Percentiles rank a stretch among this genome's conserved stretches.
Evolutionary conservation across 2,797 vertebrate genomes (phyloP).

Genomic region (Alca torda): DNA sequence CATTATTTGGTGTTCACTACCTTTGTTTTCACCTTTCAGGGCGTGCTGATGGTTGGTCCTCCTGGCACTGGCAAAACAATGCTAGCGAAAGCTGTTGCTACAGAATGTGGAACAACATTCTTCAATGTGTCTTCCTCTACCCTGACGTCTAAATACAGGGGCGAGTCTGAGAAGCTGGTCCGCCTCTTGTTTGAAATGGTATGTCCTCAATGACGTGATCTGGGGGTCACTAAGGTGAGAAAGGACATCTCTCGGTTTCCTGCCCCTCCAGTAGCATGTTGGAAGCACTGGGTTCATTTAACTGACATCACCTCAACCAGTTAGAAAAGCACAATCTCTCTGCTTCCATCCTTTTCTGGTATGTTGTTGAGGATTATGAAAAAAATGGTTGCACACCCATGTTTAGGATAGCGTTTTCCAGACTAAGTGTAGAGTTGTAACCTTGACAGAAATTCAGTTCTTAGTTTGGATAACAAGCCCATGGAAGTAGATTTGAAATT

Average conservation of each 20-base stretch:
- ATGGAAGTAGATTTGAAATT: not conserved
- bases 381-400: not conserved
- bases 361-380: not conserved
- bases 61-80: constrained; percentile 98
- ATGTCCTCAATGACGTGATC: not conserved
- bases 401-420: not conserved
- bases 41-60: constrained; percentile 97
- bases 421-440: not conserved
- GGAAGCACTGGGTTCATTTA: not conserved
- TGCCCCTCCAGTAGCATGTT: not conserved
- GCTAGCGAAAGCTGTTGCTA: constrained; percentile 98
- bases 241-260: not conserved
- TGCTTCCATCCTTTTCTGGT: not conserved
- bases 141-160: constrained; percentile 94
- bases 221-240: not conserved
- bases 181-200: constrained; percentile 99
- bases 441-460: not conserved
- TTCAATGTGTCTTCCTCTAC: constrained; percentile 98
- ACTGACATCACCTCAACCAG: not conserved
- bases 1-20: not conserved
- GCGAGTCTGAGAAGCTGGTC: constrained; percentile 97
- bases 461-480: not conserved
- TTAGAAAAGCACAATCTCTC: not conserved
- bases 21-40: constrained; percentile 76
- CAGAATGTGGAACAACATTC: constrained; percentile 96